Percentiles rank a stretch among this genome's conserved stretches.
These are phyloP conservation scores for Pristionchus entomophagus DNA, from an alignment of 2,888 invertebrate species.

Conservation along the genomic window DNA sequence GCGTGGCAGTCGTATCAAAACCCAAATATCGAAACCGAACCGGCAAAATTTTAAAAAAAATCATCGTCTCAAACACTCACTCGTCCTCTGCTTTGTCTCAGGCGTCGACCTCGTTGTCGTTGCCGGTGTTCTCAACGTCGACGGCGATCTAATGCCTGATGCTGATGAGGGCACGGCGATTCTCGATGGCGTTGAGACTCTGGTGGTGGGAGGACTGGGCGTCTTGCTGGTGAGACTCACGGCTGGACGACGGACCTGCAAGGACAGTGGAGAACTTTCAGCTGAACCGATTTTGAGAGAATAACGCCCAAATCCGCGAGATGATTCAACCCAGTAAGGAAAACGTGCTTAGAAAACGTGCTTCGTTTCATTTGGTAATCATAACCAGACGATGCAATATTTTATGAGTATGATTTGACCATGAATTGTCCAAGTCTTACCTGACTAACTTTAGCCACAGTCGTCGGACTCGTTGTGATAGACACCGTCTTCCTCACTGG, in stretches of 20 bases:
- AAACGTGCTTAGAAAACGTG: no score
- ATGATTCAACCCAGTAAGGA: no score
- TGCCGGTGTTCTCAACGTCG: neutral
- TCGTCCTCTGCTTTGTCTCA: neutral
- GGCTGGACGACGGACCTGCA: neutral
- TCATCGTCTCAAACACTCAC: no score
- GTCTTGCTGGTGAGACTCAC: conserved; percentile 2
- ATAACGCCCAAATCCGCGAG: no score
- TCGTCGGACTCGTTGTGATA: conserved; percentile 34
- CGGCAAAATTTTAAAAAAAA: no score
- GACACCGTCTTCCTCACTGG: conserved; percentile 12
- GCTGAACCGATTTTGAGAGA: no score
- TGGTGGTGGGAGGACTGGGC: neutral
- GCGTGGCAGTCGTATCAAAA: no score
- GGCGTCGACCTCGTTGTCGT: neutral
- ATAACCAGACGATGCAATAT: neutral
- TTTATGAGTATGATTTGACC: neutral
- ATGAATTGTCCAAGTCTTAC: neutral
- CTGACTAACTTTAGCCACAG: conserved; percentile 1
- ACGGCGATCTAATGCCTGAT: neutral
- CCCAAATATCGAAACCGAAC: no score
- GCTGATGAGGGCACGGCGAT: neutral
- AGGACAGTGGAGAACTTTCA: no score
- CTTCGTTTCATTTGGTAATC: no score
- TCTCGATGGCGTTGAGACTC: conserved; percentile 15